phyloP scores from a whole-genome alignment of 2,888 invertebrate species.

The Archips xylosteana region DNA sequence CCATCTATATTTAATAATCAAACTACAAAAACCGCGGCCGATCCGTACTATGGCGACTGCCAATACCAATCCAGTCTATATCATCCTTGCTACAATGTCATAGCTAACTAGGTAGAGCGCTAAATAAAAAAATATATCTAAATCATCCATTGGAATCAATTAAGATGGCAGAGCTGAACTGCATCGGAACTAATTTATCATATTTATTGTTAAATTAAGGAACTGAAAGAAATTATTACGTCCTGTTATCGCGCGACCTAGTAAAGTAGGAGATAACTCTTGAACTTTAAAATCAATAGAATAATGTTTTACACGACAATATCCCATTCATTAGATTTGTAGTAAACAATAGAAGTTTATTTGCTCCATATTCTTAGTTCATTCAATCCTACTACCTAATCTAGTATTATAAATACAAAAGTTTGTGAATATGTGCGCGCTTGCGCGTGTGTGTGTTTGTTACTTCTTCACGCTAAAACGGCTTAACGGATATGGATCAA shows the following conservation, averaged over 20 bases:
- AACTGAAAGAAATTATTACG: slow-evolving; percentile 29
- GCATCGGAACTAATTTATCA: neutral
- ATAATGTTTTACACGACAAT: slow-evolving; percentile 14
- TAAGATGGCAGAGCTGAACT: neutral
- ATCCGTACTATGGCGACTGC: too few relatives aligned
- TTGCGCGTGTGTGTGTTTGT: too few relatives aligned
- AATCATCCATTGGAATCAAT: neutral
- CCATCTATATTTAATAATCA: too few relatives aligned
- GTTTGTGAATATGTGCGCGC: neutral
- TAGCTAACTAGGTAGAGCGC: too few relatives aligned
- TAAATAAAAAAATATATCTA: neutral
- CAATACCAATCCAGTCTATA: too few relatives aligned
- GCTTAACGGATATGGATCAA: neutral
- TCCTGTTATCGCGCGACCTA: slow-evolving; percentile 27
- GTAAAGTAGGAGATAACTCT: slow-evolving; percentile 30
- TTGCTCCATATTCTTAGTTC: neutral
- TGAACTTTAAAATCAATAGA: slow-evolving; percentile 33
- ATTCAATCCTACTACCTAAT: neutral
- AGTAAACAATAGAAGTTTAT: neutral
- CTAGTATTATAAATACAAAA: neutral
- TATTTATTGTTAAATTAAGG: neutral
- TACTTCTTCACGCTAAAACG: neutral
- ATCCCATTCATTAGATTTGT: slow-evolving; percentile 30
- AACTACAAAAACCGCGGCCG: too few relatives aligned
- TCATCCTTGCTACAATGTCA: too few relatives aligned